Base-by-base conservation (phyloP, 92 coral and sea anemone species). In the Nematostella vectensis region DNA sequence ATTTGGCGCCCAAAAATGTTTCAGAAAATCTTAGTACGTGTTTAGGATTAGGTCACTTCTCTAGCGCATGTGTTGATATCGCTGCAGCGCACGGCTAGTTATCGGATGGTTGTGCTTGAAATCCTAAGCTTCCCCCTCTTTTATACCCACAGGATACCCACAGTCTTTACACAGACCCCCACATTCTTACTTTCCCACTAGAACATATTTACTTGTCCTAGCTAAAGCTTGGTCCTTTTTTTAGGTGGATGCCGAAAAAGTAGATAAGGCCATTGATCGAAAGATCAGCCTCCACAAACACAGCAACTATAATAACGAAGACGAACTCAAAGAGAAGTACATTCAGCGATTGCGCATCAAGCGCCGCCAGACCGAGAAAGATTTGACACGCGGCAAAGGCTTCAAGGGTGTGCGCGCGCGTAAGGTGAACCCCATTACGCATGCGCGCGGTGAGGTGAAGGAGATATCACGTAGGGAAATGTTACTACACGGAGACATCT, bases 401-500 rank as follows among this genome's bases (percentile, higher is more conserved):
- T 85, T 48, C 67, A 85, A 85, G 51, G 94, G 94, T 13, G 83
- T 70, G 8, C 77, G 85, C 48, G 88, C 80, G 59, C 72, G 75
- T 31, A 85, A 85, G 29, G 59, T 85, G 27, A 80, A 85, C 58
- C 94, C 94, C 9, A 85, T 85, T n/a, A 85, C 94, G 18, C 67
- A 64, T 27, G 94, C 88, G 2, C 75, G 94, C 36, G 89, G 91
- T 11, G 96, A 86, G 54, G 85, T 83, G 15, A 83, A 81, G 59
- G 80, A 85, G 62, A 85, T 85, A 54, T 85, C 94, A 9, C 74
- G 94, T 4, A 49, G 98, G 13, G 91, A 85, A 49, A 77, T 91
- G 83, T 48, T 81, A 18, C 80, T 91, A 11, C 98, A 91, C 31
- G 98, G 98, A 9, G 98, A 91, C 21, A 91, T 85, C 39, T 91